Evolutionary conservation across 1,140 invertebrate genomes (phyloP), one percentile per base, ranked within the genome.

Genomic region (Trachelipus rathkii): DNA sequence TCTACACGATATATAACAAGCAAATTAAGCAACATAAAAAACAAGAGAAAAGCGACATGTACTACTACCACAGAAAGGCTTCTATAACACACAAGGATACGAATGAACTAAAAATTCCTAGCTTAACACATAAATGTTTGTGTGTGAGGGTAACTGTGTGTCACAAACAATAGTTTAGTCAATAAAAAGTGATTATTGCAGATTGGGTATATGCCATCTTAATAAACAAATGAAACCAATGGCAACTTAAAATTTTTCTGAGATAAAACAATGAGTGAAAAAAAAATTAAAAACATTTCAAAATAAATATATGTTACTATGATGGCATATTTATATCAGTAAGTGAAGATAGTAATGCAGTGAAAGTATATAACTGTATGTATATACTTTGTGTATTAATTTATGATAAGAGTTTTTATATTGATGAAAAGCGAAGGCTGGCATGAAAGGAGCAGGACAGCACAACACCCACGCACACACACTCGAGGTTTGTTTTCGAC

Each of bases 381-480:
- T 60, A 60, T 60, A 60, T 60, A 60, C 50, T 60, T 60, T 15
- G 50, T 60, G 50, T 60, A 60, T 60, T 15, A 13, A 15, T 13
- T 15, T 13, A 60, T 60, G 50, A 60, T 60, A 60, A 60, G 33
- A 33, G 11, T 60, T 15, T n/a, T n/a, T 60, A 60, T 60, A 60
- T 19, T 60, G 50, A 60, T 60, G 50, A 60, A 60, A 60, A 60
- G 50, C 50, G 71, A 69, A 74, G 53, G 44, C 74, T 78, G 73
- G 73, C 72, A 73, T 76, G 74, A 79, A 50, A 77, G 75, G 78
- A 77, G 75, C 75, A 76, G 78, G 78, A 78, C 77, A 78, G 75
- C 77, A 78, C 77, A 53, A 78, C 76, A 77, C 76, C 72, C 76
- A 77, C 76, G 73, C 72, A 80, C 75, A 79, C 74, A 83, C 78